Percentiles rank a stretch among this genome's conserved stretches.
Conservation (phyloP, 2,888 invertebrate genomes). For the Lepidocyrtoides sp. region DNA sequence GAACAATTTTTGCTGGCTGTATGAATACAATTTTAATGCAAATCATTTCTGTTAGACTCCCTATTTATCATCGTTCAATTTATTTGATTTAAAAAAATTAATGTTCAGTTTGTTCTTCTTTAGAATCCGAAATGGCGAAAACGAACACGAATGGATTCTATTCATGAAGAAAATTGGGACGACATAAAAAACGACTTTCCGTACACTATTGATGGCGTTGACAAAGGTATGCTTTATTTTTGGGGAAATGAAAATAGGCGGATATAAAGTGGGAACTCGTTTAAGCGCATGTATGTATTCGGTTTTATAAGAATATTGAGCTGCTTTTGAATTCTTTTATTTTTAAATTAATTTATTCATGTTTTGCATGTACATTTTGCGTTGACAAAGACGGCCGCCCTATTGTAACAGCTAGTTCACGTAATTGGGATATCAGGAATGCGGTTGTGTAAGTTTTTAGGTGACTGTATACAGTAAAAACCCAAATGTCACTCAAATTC, state of each 20-base stretch:
- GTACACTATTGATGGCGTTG: constrained; percentile 10
- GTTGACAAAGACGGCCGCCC: constrained; percentile 53
- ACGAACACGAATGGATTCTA: constrained; percentile 58
- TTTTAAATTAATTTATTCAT: neutral
- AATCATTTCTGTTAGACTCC: no score
- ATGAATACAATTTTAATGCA: no score
- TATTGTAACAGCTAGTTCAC: constrained; percentile 9
- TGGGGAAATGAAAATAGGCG: no score
- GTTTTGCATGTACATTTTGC: neutral
- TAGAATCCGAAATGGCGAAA: constrained; percentile 69
- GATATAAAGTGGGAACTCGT: no score
- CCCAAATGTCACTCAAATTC: neutral
- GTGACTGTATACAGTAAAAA: neutral
- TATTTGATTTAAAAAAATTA: no score
- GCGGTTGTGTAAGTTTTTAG: constrained; percentile 52
- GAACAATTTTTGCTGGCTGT: constrained; percentile 65
- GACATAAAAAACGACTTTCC: constrained; percentile 64
- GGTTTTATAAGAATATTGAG: no score
- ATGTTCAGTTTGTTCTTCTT: no score
- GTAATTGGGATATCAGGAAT: constrained; percentile 53
- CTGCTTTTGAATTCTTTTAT: neutral
- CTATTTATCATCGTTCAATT: no score
- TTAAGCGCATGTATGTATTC: no score
- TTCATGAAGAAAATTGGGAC: constrained; percentile 60
- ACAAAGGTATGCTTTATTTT: no score